Percentiles rank a stretch among this genome's conserved stretches.
Conservation (phyloP, 2,113 vertebrate species). For the Grallaria varia region DNA sequence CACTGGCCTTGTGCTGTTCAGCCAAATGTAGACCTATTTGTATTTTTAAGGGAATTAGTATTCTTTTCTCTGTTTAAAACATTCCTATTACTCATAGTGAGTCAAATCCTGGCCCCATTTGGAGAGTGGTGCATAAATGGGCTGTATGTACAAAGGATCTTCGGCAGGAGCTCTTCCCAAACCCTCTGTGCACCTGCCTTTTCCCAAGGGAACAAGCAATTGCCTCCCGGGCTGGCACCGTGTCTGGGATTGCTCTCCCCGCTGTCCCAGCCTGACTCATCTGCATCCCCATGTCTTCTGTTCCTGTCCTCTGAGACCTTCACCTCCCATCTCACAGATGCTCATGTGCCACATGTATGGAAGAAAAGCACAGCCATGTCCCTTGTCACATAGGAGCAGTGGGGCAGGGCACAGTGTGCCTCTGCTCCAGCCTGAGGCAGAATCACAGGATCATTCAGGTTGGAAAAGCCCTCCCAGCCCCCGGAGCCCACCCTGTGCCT, state of each 20-base stretch:
- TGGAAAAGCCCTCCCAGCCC: rapidly evolving
- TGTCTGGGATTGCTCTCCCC: rapidly evolving
- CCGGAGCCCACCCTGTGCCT: rapidly evolving
- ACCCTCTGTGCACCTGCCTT: background rate
- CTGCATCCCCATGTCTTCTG: rapidly evolving
- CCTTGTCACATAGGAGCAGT: background rate
- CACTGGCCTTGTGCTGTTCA: background rate
- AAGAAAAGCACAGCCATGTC: background rate
- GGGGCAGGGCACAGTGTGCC: background rate
- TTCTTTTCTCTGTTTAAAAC: constrained; percentile 27
- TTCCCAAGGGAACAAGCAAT: background rate
- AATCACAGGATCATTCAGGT: rapidly evolving
- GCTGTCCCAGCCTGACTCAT: background rate
- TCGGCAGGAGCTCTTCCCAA: background rate
- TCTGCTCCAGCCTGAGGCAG: background rate
- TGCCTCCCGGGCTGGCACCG: rapidly evolving
- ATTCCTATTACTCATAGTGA: constrained; percentile 21
- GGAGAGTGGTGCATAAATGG: background rate
- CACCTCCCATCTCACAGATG: background rate
- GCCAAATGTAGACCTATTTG: constrained; percentile 11
- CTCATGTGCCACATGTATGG: rapidly evolving
- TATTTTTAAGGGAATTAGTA: constrained; percentile 35
- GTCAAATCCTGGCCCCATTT: background rate
- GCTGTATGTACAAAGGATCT: background rate
- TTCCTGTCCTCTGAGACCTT: background rate